phyloP scores from a whole-genome alignment of 1,140 invertebrate species.

The Akabosia matsudoensis region DNA sequence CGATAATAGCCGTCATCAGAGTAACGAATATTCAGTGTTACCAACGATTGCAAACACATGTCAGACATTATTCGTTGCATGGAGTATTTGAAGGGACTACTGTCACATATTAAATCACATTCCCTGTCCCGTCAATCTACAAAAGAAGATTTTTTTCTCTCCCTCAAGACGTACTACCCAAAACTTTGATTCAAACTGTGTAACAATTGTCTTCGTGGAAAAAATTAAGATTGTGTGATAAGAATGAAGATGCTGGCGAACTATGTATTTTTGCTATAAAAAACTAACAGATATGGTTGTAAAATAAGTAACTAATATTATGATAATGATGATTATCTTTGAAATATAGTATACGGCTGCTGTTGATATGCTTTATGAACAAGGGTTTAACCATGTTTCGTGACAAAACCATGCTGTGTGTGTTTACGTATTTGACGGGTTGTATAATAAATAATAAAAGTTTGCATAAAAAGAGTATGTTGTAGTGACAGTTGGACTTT shows the following conservation, averaged over 20 bases:
- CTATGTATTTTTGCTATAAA: too few relatives aligned
- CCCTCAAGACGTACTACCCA: too few relatives aligned
- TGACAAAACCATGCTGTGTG: not conserved
- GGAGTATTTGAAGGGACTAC: too few relatives aligned
- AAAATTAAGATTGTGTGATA: not conserved
- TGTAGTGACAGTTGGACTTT: not conserved
- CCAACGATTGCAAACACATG: too few relatives aligned
- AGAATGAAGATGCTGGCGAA: not conserved
- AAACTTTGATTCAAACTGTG: not conserved
- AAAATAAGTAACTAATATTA: not conserved
- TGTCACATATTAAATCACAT: not conserved
- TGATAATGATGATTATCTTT: not conserved
- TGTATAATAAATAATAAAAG: not conserved
- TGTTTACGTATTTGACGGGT: not conserved
- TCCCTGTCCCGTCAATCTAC: not conserved
- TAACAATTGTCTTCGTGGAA: not conserved
- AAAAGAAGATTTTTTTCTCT: too few relatives aligned
- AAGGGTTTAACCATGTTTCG: not conserved
- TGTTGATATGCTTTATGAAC: not conserved
- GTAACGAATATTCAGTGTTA: too few relatives aligned
- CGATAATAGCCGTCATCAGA: not conserved
- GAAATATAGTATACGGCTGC: too few relatives aligned
- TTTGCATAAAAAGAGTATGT: not conserved
- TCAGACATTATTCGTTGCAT: too few relatives aligned
- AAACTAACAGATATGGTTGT: too few relatives aligned